Conservation (phyloP, 1,140 invertebrate genomes). For the Platyscapa corneri region DNA sequence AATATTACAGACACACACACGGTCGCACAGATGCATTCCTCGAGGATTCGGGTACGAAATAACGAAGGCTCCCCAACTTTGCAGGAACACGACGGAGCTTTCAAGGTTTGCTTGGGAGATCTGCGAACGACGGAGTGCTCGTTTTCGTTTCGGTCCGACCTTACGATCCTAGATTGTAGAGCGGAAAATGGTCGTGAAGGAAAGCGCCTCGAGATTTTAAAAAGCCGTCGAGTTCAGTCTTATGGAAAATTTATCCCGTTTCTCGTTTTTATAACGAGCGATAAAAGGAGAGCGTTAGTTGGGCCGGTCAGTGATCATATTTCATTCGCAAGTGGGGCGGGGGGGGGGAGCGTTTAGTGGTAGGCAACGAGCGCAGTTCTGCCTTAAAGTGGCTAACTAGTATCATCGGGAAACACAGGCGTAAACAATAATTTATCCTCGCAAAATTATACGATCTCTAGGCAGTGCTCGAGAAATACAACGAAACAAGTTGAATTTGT, state of each 20-base stretch:
- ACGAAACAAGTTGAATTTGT: neutral
- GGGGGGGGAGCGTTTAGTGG: neutral
- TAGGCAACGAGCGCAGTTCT: neutral
- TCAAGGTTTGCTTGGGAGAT: no score
- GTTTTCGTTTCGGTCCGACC: no score
- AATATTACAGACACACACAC: neutral
- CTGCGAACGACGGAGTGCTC: no score
- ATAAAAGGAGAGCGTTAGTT: conserved; percentile 2
- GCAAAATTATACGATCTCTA: conserved; percentile 11
- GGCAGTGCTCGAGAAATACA: neutral
- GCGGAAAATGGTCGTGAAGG: no score
- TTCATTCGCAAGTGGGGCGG: conserved; percentile 13
- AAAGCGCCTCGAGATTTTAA: no score
- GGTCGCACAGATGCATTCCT: neutral
- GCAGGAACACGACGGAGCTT: neutral
- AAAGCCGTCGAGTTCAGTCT: neutral
- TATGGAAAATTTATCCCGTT: neutral
- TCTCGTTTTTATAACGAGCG: conserved; percentile 18
- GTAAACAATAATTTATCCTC: conserved; percentile 20
- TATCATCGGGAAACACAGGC: neutral
- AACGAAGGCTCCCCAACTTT: neutral
- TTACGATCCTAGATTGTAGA: no score
- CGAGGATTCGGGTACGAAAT: neutral
- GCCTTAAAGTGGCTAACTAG: neutral
- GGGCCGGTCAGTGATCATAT: conserved; percentile 21